Percentiles rank a stretch among this genome's conserved stretches.
Evolutionary conservation across 1,140 invertebrate species (phyloP).

Genomic region (Rhyacophila brunnea): DNA sequence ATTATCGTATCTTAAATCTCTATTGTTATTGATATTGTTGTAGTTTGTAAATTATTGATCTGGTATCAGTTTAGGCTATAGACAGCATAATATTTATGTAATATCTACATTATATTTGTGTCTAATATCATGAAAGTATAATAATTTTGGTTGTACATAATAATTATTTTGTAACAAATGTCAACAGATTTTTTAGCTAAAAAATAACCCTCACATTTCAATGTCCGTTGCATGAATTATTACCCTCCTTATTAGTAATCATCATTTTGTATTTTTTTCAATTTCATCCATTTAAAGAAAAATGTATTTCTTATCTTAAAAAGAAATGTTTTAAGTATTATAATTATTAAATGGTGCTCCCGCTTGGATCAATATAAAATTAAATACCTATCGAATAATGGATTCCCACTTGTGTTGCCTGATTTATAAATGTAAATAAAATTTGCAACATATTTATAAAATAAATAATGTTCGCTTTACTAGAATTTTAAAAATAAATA

Average conservation of each 20-base stretch:
- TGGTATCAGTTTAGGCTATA: too few species aligned
- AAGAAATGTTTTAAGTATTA: background rate
- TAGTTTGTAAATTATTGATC: background rate
- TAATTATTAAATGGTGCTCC: background rate
- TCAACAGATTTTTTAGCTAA: background rate
- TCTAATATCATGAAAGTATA: background rate
- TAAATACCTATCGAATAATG: slow-evolving; percentile 1
- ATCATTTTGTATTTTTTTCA: slow-evolving; percentile 17
- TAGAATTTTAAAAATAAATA: too few species aligned
- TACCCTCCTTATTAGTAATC: too few species aligned
- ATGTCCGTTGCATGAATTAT: background rate
- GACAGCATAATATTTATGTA: too few species aligned
- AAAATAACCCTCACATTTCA: background rate
- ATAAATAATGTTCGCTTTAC: background rate
- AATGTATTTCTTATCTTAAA: background rate
- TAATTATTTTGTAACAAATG: too few species aligned
- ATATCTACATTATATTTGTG: too few species aligned
- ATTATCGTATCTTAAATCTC: background rate
- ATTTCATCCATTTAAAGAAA: slow-evolving; percentile 13
- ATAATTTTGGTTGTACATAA: background rate
- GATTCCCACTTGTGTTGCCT: background rate
- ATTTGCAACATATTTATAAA: background rate
- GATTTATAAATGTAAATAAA: background rate
- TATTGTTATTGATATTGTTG: background rate
- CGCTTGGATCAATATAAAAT: background rate